phyloP scores from a whole-genome alignment of 2,888 invertebrate species.

The Caprella mutica region DNA sequence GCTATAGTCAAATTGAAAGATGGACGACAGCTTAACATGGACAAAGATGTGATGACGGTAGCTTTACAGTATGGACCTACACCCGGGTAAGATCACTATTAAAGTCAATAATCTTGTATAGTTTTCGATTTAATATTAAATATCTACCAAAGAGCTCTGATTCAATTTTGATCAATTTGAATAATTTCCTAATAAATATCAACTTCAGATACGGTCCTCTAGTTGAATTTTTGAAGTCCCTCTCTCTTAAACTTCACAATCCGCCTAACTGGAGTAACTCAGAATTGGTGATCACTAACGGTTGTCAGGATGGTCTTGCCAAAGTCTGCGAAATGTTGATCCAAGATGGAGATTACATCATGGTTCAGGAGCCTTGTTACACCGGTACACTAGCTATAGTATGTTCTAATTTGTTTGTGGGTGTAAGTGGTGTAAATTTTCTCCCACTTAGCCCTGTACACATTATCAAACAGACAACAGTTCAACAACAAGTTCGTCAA shows the following conservation, averaged over 20 bases:
- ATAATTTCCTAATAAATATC: too few species aligned
- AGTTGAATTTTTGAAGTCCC: conserved; percentile 50
- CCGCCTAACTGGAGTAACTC: conserved; percentile 51
- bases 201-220: conserved; percentile 50
- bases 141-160: neutral
- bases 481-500: neutral
- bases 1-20: conserved; percentile 50
- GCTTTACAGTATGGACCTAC: conserved; percentile 61
- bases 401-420: conserved; percentile 39
- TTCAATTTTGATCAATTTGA: too few species aligned
- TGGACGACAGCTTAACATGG: conserved; percentile 47
- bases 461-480: neutral
- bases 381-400: conserved; percentile 58
- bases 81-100: conserved; percentile 13
- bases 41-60: conserved; percentile 50
- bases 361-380: conserved; percentile 59
- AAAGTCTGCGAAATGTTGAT: conserved; percentile 60
- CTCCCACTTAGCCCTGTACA: neutral
- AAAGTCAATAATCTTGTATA: neutral
- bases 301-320: conserved; percentile 66
- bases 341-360: conserved; percentile 56
- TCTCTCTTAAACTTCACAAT: conserved; percentile 53
- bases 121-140: too few species aligned
- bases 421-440: too few species aligned
- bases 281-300: conserved; percentile 54